phyloP scores from a whole-genome alignment of 35 echinoderm and acorn worm genomes.

The Apostichopus japonicus region DNA sequence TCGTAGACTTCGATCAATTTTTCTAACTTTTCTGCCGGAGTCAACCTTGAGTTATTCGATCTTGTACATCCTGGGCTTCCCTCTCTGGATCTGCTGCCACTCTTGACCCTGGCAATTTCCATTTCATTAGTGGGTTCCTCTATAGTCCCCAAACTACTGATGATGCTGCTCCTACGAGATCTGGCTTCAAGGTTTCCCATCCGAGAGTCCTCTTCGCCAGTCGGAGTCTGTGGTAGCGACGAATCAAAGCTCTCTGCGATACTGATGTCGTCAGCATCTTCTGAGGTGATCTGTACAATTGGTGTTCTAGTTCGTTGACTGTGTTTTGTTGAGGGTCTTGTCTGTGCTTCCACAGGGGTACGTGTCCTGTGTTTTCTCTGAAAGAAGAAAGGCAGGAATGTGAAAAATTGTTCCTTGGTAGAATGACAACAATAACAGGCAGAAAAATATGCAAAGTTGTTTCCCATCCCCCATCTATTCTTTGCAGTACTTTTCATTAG shows the following conservation, averaged over 20 bases:
- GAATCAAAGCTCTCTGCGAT: constrained; percentile 51
- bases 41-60: constrained; percentile 56
- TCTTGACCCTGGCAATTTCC: not conserved
- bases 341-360: not conserved
- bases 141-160: not conserved
- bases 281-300: constrained; percentile 59
- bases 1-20: constrained; percentile 98
- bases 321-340: constrained; percentile 72
- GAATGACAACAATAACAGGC: no score
- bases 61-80: not conserved
- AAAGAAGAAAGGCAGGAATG: not conserved
- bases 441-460: no score
- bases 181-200: not conserved
- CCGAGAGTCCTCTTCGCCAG: not conserved
- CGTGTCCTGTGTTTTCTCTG: constrained; percentile 17
- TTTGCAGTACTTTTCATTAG: no score
- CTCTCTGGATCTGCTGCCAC: not conserved
- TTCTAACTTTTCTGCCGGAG: constrained; percentile 87
- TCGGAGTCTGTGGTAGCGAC: constrained; percentile 62
- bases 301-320: constrained; percentile 64
- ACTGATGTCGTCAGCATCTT: constrained; percentile 55
- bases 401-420: no score
- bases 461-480: no score
- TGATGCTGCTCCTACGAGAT: constrained; percentile 28
- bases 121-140: constrained; percentile 9